A percentile compares a stretch with the other conserved stretches of the same genome.
phyloP scores from a whole-genome alignment of 35 echinoderm and acorn worm genomes.

The Heliocidaris erythrogramma region DNA sequence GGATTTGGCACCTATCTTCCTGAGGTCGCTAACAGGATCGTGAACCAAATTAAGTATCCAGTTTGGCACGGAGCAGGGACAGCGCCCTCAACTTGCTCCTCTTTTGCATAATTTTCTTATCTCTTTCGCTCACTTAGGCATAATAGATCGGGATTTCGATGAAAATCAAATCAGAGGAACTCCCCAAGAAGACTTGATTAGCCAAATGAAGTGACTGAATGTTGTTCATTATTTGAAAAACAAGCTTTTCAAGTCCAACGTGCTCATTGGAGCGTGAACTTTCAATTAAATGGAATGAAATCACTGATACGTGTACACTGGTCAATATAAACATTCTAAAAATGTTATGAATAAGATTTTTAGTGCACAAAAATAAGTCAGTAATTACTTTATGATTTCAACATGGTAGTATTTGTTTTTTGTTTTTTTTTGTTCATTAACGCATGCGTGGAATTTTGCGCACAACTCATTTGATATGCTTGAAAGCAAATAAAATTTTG shows the following conservation, averaged over 20 bases:
- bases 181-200: constrained; percentile 19
- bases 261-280: constrained; percentile 21
- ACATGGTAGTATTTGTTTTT: neutral
- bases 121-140: neutral
- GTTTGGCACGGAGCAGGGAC: constrained; percentile 22
- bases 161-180: constrained; percentile 21
- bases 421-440: no score
- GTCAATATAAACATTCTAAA: constrained; percentile 24
- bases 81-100: neutral
- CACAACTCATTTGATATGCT: neutral
- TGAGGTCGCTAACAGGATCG: neutral
- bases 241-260: constrained; percentile 6
- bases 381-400: neutral
- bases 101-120: constrained; percentile 29
- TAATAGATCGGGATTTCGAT: constrained; percentile 10
- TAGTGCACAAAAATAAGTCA: neutral
- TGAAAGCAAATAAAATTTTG: neutral
- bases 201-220: neutral
- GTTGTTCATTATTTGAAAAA: neutral
- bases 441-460: neutral
- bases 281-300: neutral
- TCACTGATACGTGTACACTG: neutral
- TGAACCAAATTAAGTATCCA: neutral
- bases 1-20: neutral
- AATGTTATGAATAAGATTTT: constrained; percentile 12